A percentile compares a stretch with the other conserved stretches of the same genome.
phyloP scores from a whole-genome alignment of 1,140 invertebrate species.

The Luehdorfia chinensis region DNA sequence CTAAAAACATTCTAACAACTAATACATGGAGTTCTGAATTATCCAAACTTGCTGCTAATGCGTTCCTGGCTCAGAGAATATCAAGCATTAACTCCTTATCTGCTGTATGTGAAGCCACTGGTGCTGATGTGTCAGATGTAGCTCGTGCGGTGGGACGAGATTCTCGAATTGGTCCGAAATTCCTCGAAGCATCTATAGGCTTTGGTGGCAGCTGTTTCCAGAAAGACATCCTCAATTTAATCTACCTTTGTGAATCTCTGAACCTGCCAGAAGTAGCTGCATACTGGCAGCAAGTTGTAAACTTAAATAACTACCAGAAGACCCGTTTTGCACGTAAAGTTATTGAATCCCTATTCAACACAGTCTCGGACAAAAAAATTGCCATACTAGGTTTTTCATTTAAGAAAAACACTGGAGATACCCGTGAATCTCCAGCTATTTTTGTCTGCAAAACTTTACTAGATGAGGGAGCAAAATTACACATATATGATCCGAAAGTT shows the following conservation, averaged over 20 bases:
- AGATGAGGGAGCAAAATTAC: constrained; percentile 96
- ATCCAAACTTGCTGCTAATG: constrained; percentile 98
- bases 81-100: constrained; percentile 99
- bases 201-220: constrained; percentile 99
- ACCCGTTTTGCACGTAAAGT: constrained; percentile 95
- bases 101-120: constrained; percentile 98
- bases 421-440: constrained; percentile 97
- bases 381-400: constrained; percentile 98
- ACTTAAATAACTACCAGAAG: constrained; percentile 98
- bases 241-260: constrained; percentile 97
- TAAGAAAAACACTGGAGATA: constrained; percentile 99
- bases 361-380: constrained; percentile 96
- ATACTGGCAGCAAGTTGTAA: constrained; percentile 99
- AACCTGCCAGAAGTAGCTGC: constrained; percentile 97
- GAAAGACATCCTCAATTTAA: constrained; percentile 98
- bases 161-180: constrained; percentile 96
- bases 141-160: constrained; percentile 96
- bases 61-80: constrained; percentile 98
- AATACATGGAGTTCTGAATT: constrained; percentile 99
- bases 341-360: constrained; percentile 96
- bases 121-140: constrained; percentile 98
- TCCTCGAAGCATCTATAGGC: constrained; percentile 97
- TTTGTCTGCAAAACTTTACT: constrained; percentile 94
- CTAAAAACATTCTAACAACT: constrained; percentile 95
- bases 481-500: constrained; percentile 99